phyloP scores from a whole-genome alignment of 1,140 invertebrate species.

The Polypedilum pembai region DNA sequence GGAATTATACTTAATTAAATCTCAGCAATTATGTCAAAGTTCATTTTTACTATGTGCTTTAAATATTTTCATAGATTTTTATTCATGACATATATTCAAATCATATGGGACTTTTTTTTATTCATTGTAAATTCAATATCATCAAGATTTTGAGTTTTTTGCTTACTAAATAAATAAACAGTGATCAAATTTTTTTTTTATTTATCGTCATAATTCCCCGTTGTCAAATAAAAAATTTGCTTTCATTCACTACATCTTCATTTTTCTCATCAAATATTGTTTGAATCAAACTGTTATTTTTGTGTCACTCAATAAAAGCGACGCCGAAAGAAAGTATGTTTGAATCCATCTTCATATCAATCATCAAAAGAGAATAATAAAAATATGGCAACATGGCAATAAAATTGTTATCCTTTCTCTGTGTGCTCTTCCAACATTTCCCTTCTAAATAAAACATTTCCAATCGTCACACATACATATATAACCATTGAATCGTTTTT shows the following conservation, averaged over 20 bases:
- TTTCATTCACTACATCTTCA: background rate
- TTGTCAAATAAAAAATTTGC: background rate
- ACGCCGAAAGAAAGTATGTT: background rate
- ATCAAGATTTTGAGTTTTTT: background rate
- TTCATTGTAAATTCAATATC: too few relatives aligned
- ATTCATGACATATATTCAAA: too few relatives aligned
- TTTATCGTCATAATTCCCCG: background rate
- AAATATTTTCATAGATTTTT: too few relatives aligned
- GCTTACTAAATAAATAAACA: background rate
- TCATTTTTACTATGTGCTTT: too few relatives aligned
- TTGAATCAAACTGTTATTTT: background rate
- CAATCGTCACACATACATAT: background rate
- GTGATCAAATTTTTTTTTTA: background rate
- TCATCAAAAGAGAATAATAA: background rate
- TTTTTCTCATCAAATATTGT: background rate
- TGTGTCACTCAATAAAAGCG: background rate
- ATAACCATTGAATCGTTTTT: background rate
- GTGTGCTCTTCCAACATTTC: background rate
- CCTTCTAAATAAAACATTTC: constrained; percentile 4
- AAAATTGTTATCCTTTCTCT: background rate
- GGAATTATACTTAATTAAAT: too few relatives aligned
- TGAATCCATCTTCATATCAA: background rate
- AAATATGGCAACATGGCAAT: constrained; percentile 11
- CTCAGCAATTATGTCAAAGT: too few relatives aligned
- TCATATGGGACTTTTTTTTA: too few relatives aligned